These are phyloP conservation scores for Phengaris alcon DNA, from an alignment of 2,888 invertebrate species.

Conservation along the genomic window DNA sequence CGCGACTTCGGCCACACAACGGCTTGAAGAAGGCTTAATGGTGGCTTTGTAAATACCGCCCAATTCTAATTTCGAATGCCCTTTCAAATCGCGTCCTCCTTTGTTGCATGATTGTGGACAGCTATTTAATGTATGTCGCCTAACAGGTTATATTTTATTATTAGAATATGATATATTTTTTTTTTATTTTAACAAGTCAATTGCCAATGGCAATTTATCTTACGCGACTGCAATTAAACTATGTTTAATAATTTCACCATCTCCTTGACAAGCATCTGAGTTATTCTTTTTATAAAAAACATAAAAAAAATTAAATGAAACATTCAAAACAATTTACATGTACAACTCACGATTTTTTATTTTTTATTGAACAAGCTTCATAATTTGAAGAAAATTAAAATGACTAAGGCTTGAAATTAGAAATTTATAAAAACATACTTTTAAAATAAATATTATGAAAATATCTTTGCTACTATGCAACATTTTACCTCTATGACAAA, in stretches of 20 bases:
- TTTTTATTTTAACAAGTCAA: background rate
- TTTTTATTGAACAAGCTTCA: constrained; percentile 33
- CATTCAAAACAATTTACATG: background rate
- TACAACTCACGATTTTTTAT: constrained; percentile 28
- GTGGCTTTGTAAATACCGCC: constrained; percentile 78
- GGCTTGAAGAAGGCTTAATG: constrained; percentile 77
- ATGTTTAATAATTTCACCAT: background rate
- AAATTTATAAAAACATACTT: constrained; percentile 32
- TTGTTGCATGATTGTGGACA: constrained; percentile 78
- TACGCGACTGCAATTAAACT: background rate
- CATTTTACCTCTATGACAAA: background rate
- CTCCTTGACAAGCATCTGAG: background rate
- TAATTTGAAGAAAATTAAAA: constrained; percentile 27
- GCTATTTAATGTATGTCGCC: constrained; percentile 75
- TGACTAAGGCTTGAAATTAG: constrained; percentile 31
- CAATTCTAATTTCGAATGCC: constrained; percentile 79
- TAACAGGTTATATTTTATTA: constrained; percentile 57
- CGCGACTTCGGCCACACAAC: constrained; percentile 75
- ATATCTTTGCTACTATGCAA: background rate
- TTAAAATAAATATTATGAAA: constrained; percentile 24
- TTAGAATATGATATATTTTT: constrained; percentile 39
- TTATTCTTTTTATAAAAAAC: background rate
- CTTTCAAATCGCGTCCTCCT: constrained; percentile 78
- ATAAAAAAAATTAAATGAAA: background rate
- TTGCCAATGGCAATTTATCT: background rate